Conservation (phyloP, 1,140 invertebrate species). For the Brachionus rubens region DNA sequence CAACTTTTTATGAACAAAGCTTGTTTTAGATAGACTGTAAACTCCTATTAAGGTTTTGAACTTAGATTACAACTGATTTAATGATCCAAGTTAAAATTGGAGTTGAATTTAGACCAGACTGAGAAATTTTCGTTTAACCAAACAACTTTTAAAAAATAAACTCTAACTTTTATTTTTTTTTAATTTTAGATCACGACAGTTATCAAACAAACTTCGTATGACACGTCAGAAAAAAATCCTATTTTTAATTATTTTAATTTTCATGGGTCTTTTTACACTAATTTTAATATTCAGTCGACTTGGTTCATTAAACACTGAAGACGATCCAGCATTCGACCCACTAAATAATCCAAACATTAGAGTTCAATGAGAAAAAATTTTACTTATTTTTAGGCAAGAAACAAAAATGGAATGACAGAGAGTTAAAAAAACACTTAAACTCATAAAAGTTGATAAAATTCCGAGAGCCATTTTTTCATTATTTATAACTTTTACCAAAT, state of each 20-base stretch:
- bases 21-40: too few relatives aligned
- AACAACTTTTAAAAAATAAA: background rate
- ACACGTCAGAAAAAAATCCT: conserved; percentile 26
- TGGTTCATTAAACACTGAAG: background rate
- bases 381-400: background rate
- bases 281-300: conserved; percentile 5
- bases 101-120: too few relatives aligned
- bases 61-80: too few relatives aligned
- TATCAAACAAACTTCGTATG: background rate
- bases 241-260: conserved; percentile 6
- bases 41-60: too few relatives aligned
- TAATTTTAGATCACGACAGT: conserved; percentile 11
- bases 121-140: too few relatives aligned
- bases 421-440: too few relatives aligned
- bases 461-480: too few relatives aligned
- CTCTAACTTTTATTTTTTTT: background rate
- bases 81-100: too few relatives aligned
- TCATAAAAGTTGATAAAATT: too few relatives aligned
- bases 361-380: conserved; percentile 13
- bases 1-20: too few relatives aligned
- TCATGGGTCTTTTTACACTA: conserved; percentile 14
- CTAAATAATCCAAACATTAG: conserved; percentile 29
- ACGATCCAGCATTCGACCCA: conserved; percentile 26
- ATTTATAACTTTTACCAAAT: too few relatives aligned
- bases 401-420: too few relatives aligned